Evolutionary conservation across 2,113 vertebrate species (phyloP), one percentile per base, ranked within the genome.

Genomic region (Cyprinus carpio): DNA sequence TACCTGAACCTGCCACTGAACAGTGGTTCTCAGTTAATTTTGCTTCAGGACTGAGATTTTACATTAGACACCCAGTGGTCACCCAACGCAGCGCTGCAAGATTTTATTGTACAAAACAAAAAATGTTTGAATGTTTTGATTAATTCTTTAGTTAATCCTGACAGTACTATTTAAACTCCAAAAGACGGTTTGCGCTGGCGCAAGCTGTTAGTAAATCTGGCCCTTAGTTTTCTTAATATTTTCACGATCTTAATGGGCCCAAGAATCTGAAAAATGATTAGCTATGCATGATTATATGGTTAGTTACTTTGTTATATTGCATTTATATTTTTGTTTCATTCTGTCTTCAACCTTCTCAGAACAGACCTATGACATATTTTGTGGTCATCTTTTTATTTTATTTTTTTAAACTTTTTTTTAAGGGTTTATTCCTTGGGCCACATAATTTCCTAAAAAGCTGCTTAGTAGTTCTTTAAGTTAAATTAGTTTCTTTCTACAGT

Each of bases 1-100:
- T 81, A 40, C 51, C 51, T 54, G 82, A 87, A 77, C 31, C 74
- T 74, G 75, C 58, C 80, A 83, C 64, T 74, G 20, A 81, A 49
- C 71, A 74, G 40, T 75, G 15, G 4, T 12, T 51, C 40, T 34
- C 25, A 25, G 29, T 60, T 67, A 29, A 40, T 80, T 60, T 62
- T 9, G 34, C 16, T 40, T 71, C 6, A 40, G 20, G 65, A 37
- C 46, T 0, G 2, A 76, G 15, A 76, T 54, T 54, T 54, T 18
- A 29, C 25, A 54, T 76, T 49, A 9, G 54, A 40, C 20, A 43
- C n/a, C 34, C 16, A n/a, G 69, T n/a, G 34, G 18, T 75, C 11
- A 49, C 12, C 60, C 60, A 25, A 27, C 54, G 23, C 13, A 54
- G 3, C 15, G 18, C 3, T 27, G 29, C 25, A 12, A 25, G 37